Percentiles rank a stretch among this genome's conserved stretches.
Evolutionary conservation across 2,113 vertebrate species (phyloP).

Genomic region (Pionites leucogaster): DNA sequence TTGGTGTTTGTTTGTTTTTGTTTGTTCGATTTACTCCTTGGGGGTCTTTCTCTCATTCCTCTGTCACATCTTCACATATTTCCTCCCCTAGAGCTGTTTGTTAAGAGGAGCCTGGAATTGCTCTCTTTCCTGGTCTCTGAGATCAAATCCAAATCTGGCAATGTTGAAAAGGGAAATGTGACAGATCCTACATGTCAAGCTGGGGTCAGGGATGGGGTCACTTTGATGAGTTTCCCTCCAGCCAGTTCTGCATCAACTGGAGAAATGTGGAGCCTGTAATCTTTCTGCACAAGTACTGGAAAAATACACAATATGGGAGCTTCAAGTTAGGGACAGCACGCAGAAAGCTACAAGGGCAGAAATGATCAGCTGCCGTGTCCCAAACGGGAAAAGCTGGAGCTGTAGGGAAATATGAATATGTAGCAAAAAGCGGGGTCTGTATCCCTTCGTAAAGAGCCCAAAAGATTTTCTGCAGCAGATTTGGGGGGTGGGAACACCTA

Average conservation of each 20-base stretch:
- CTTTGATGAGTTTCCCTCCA: conserved; percentile 38
- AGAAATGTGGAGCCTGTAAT: conserved; percentile 5
- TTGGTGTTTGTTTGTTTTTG: neutral
- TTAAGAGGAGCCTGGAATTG: conserved; percentile 24
- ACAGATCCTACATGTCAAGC: conserved; percentile 34
- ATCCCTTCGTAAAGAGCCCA: neutral
- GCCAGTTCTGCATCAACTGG: neutral
- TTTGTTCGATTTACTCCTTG: neutral
- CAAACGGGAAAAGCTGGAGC: neutral
- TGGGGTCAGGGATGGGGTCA: conserved; percentile 4
- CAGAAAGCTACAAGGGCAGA: neutral
- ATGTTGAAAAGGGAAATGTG: conserved; percentile 41
- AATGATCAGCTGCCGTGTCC: neutral
- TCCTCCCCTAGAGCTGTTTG: conserved; percentile 16
- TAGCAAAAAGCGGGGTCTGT: neutral
- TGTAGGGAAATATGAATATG: neutral
- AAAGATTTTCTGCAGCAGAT: neutral
- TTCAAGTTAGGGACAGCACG: neutral
- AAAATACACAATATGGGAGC: neutral
- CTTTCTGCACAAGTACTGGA: neutral
- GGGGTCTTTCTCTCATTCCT: neutral
- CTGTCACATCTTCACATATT: neutral
- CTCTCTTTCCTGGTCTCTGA: neutral
- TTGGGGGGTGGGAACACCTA: neutral
- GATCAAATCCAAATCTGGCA: conserved; percentile 4